These are phyloP conservation scores for Laothoe populi DNA, from an alignment of 2,888 invertebrate species.

Conservation along the genomic window DNA sequence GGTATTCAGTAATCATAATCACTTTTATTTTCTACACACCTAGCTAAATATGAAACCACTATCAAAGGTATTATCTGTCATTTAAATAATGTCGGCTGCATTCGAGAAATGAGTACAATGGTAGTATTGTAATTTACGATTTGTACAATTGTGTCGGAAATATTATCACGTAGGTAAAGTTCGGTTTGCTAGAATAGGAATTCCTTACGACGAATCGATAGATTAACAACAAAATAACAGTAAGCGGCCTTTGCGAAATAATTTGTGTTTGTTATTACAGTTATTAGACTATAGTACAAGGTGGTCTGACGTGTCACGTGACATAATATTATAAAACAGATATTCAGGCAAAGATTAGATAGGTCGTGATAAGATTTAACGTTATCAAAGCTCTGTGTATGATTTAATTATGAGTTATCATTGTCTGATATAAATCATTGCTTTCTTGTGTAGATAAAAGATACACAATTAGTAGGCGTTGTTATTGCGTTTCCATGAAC, in stretches of 20 bases:
- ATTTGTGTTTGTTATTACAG: too few relatives aligned
- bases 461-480: background rate
- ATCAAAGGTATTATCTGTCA: background rate
- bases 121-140: background rate
- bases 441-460: conserved; percentile 3
- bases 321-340: background rate
- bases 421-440: conserved; percentile 11
- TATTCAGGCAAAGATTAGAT: conserved; percentile 1
- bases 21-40: background rate
- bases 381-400: conserved; percentile 15
- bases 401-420: conserved; percentile 17
- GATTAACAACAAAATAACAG: background rate
- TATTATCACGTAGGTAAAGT: background rate
- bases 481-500: background rate
- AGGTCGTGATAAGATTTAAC: conserved; percentile 12
- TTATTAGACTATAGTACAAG: too few relatives aligned
- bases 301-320: background rate
- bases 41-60: background rate
- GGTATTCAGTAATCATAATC: background rate
- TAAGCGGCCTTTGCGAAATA: background rate
- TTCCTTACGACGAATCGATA: background rate
- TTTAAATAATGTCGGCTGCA: background rate
- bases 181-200: background rate
- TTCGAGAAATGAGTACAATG: conserved; percentile 13
- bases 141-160: conserved; percentile 2